These are phyloP conservation scores for Euzetes globulus DNA, from an alignment of 2,888 invertebrate species.

Conservation along the genomic window DNA sequence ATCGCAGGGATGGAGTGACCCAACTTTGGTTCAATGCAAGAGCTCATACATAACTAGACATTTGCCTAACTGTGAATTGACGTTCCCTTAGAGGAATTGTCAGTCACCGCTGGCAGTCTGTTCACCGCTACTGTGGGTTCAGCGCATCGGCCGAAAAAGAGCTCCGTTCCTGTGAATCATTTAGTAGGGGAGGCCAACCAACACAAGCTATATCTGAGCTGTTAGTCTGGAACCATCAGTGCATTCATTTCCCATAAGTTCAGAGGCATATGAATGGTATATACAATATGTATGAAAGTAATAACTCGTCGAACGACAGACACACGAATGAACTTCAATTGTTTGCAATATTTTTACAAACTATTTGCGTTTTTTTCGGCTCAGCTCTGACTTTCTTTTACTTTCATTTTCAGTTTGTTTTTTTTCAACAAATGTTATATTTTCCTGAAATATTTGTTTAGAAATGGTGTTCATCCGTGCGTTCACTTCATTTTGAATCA, in stretches of 20 bases:
- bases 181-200: slow-evolving; percentile 11
- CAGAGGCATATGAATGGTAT: neutral
- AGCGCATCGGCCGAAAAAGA: neutral
- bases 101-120: neutral
- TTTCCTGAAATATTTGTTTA: no score
- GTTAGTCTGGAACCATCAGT: neutral
- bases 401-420: neutral
- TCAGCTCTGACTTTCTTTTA: neutral
- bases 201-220: neutral
- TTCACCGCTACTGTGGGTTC: neutral
- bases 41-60: neutral
- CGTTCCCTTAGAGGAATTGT: neutral
- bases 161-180: neutral
- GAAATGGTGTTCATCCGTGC: no score
- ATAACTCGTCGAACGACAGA: neutral
- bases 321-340: neutral
- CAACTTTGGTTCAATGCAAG: neutral
- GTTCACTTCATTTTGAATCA: no score
- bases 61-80: neutral
- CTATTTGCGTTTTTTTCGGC: neutral
- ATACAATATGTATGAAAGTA: neutral
- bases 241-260: slow-evolving; percentile 16
- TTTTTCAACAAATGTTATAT: neutral
- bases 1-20: neutral
- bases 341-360: neutral